These are phyloP conservation scores for Litoditis marina DNA, from an alignment of 2,888 invertebrate genomes.

Conservation along the genomic window DNA sequence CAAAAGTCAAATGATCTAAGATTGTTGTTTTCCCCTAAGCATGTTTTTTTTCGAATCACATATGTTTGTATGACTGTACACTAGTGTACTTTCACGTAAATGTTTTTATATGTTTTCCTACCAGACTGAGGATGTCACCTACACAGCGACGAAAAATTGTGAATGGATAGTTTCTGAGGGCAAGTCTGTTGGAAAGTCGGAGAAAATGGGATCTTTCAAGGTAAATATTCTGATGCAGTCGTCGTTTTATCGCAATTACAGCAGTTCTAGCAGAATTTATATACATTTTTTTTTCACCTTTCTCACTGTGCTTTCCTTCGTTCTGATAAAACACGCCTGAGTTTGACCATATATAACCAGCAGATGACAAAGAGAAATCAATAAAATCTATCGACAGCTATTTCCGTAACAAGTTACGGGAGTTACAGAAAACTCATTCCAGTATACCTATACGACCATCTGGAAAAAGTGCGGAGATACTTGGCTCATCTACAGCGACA, in stretches of 20 bases:
- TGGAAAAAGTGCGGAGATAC: not conserved
- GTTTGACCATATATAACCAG: no score
- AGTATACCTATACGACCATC: not conserved
- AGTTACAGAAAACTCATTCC: not conserved
- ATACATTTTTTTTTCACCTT: no score
- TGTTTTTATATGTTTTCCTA: not conserved
- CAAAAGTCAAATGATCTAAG: no score
- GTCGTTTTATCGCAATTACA: no score
- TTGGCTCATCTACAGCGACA: not conserved
- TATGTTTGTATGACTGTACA: not conserved
- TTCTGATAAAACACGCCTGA: no score
- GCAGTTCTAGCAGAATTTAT: no score
- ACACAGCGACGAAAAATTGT: no score
- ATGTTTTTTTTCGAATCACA: not conserved
- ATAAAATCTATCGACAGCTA: not conserved
- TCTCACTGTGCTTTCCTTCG: no score
- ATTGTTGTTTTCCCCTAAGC: no score
- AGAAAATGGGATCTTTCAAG: not conserved
- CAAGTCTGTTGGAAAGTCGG: not conserved
- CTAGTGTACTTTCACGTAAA: no score
- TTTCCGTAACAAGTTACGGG: not conserved
- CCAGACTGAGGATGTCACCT: not conserved
- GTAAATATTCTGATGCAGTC: no score
- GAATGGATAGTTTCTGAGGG: not conserved
- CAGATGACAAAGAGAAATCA: no score